Base-by-base conservation (phyloP, 2,888 invertebrate genomes). In the Spodoptera littoralis region DNA sequence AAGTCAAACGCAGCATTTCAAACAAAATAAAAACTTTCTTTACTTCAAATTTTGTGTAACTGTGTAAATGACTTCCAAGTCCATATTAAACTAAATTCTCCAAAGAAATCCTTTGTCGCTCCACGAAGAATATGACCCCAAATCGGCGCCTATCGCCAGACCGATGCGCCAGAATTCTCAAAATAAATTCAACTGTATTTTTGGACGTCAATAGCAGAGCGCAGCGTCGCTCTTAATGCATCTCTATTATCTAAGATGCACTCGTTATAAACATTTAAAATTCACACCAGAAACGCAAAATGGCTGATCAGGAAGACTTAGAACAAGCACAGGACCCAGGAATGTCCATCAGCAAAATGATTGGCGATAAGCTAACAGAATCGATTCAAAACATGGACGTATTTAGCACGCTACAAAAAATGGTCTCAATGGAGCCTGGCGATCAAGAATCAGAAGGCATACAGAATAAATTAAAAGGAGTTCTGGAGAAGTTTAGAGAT, bases 351-450 rank as follows among this genome's bases (percentile, higher is more conserved):
- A 91, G 89, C 0, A 84, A 81, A 5, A 79, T 84, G 0, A 86
- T 94, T 36, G 84, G 83, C 9, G 87, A 90, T 6, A 88, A 92
- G 69, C 59, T 94, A 1, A 66, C 86, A 0, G 90, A 93, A 12
- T 86, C 90, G 1, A 84, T 94, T 1, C 77, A 87, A 71, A 91
- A 91, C 48, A 85, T 92, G 79, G 93, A 94, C 56, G 77, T 94
- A 0, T 59, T 91, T 59, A 82, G 84, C 1, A 81, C 92, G 1
- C 66, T 93, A 0, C 85, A 91, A 69, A 92, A 90, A 59, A 89
- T 93, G 82, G 85, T 91, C 0, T 85, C 87, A 0, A 77, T 80
- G 0, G 77, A 85, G 0, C 85, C 90, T 0, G 87, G 88, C 22
- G 92, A 92, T 47, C 88, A 91, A 43, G 87, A 90, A 13, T 84